Evolutionary conservation across 2,797 vertebrate genomes (phyloP), one percentile per base, ranked within the genome.

Genomic region (Emydoidea blandingii): DNA sequence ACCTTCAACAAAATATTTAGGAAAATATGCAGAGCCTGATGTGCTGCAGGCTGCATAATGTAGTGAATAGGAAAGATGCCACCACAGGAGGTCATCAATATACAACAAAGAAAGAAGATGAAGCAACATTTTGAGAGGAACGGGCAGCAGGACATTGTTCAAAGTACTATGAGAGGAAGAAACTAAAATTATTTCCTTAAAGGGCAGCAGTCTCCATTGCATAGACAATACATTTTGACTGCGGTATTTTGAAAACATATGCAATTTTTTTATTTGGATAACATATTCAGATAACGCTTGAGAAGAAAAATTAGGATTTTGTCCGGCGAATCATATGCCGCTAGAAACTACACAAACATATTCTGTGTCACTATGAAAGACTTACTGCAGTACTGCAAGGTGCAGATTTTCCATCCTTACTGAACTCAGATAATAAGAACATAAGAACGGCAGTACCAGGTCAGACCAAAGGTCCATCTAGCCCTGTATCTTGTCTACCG

Each of bases 1-100:
- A 97, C 96, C 95, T 97, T 97, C 96, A 95, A 34, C 79, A 83
- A 94, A 94, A 82, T 89, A 90, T 92, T 95, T 92, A 93, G 95
- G 93, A 74, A 93, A 62, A 83, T 86, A 87, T 83, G 82, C 80
- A 81, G 88, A 95, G 83, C 47, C 86, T 90, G 86, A 85, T 9
- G 12, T 57, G 86, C 49, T 91, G 44, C 78, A 65, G 11, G 0
- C 90, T 92, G 87, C 81, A 57, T 85, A 94, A 94, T 91, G 85
- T 86, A 90, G 57, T 7, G 37, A 74, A 62, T 95, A 96, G 87
- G 90, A 95, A 91, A 90, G 80, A 83, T 87, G 21, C 44, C 68
- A 27, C 94, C 88, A 41, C 62, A 85, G 96, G 95, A 91, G 44
- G 74, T 78, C 27, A 78, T 29, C 44, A 31, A 31, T 78, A 78